Base-by-base conservation (phyloP, 2,888 invertebrate species). In the Caenorhabditis sp. region DNA sequence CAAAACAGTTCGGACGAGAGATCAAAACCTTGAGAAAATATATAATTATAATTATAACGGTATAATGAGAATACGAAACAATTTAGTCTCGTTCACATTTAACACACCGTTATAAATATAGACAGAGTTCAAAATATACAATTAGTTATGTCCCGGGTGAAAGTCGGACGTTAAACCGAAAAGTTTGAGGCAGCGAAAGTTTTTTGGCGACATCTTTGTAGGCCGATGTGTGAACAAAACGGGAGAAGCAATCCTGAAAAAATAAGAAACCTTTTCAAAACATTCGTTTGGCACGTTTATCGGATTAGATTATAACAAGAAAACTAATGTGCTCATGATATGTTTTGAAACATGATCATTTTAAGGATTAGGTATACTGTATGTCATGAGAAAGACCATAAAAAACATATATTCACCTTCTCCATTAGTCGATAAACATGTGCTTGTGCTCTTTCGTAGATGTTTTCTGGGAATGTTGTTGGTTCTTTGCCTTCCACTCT, bases 151-250 rank as follows among this genome's bases (percentile, higher is more conserved):
- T 27, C 17, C 51, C 61, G 23, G 81, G 78, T 36, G 79, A 75
- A 17, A 72, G 70, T 31, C 79, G 77, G 51, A 77, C 74, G 65
- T 76, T 77, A 75, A 81, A 81, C 19, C 83, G 81, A 78, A 83
- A 83, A 27, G 76, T 80, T 68, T 81, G 83, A 27, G 83, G 83
- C 10, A 83, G 78, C 6, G 71, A 72, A 58, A 83, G 55, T 65
- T 80, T 80, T 63, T 83, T 83, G 8, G 83, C 83, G 24, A 83
- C 77, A 57, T 83, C 81, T 58, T 81, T 83, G 76, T 83, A 83
- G 37, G 74, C 77, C 36, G 66, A 61, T 12, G 83, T 83, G 70
- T 83, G 83, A 2, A 83, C 83, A 65, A 83, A 83, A n/a, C 83
- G 81, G 17, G 81, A 81, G 75, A 83, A 83, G 57, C 83, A 83